These are phyloP conservation scores for Trisateles emortualis DNA, from an alignment of 2,888 invertebrate species.

Conservation along the genomic window DNA sequence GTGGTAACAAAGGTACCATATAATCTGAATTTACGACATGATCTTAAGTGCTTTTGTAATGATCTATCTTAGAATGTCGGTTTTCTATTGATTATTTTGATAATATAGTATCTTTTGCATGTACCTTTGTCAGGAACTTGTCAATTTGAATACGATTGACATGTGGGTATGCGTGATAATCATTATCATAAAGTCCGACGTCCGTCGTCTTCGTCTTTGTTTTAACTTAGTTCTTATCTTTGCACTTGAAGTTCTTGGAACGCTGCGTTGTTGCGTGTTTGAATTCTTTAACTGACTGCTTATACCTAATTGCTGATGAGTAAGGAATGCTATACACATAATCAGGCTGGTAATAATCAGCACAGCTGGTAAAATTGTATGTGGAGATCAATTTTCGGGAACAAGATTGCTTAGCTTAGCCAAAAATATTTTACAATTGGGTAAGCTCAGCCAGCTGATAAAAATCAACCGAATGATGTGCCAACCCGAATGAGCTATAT, in stretches of 20 bases:
- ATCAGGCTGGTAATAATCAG: too few relatives aligned
- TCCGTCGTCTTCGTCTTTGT: constrained; percentile 4
- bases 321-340: too few relatives aligned
- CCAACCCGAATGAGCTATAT: too few relatives aligned
- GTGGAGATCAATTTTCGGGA: too few relatives aligned
- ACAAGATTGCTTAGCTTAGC: too few relatives aligned
- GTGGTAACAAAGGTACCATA: neutral
- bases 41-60: neutral
- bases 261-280: constrained; percentile 27
- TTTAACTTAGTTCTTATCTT: constrained; percentile 31
- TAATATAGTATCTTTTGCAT: neutral
- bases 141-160: neutral
- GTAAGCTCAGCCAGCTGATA: too few relatives aligned
- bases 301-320: constrained; percentile 13
- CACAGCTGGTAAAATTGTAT: too few relatives aligned
- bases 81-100: constrained; percentile 13
- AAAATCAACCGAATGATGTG: too few relatives aligned
- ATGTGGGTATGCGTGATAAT: neutral
- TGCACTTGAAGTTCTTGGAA: constrained; percentile 23
- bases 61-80: constrained; percentile 7
- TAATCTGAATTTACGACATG: constrained; percentile 1
- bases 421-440: too few relatives aligned
- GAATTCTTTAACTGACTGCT: constrained; percentile 22
- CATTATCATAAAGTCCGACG: neutral
- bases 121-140: neutral